These are phyloP conservation scores for Clarias pachynema DNA, from an alignment of 2,797 vertebrate species.

Conservation along the genomic window DNA sequence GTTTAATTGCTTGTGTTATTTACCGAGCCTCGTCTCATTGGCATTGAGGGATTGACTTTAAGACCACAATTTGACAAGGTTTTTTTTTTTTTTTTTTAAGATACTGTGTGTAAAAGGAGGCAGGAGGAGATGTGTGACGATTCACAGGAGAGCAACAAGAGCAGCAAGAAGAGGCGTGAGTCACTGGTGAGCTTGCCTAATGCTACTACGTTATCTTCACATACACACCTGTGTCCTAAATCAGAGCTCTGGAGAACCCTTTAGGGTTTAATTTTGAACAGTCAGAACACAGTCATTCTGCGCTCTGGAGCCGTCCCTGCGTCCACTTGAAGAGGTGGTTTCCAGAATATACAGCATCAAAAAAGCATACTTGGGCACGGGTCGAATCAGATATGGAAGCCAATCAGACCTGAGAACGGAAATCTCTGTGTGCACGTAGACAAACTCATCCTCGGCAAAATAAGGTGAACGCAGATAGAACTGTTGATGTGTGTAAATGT, in stretches of 20 bases:
- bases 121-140: conserved; percentile 59
- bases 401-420: too few species aligned
- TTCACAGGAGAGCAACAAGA: conserved; percentile 60
- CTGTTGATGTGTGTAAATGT: background rate
- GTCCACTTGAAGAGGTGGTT: too few species aligned
- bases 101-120: conserved; percentile 73
- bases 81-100: conserved; percentile 32
- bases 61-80: background rate
- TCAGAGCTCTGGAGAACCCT: conserved; percentile 48
- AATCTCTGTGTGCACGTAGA: too few species aligned
- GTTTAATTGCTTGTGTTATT: background rate
- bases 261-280: background rate
- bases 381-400: too few species aligned
- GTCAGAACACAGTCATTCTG: too few species aligned
- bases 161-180: conserved; percentile 70
- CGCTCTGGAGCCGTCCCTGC: too few species aligned
- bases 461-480: background rate
- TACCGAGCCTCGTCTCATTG: background rate
- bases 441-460: too few species aligned
- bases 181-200: conserved; percentile 60
- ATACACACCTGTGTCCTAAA: conserved; percentile 47
- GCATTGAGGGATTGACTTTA: conserved; percentile 22
- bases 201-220: conserved; percentile 46
- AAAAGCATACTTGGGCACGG: too few species aligned
- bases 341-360: too few species aligned